These are phyloP conservation scores for Epizoanthus scotinus DNA, from an alignment of 92 coral and sea anemone genomes.

Conservation along the genomic window DNA sequence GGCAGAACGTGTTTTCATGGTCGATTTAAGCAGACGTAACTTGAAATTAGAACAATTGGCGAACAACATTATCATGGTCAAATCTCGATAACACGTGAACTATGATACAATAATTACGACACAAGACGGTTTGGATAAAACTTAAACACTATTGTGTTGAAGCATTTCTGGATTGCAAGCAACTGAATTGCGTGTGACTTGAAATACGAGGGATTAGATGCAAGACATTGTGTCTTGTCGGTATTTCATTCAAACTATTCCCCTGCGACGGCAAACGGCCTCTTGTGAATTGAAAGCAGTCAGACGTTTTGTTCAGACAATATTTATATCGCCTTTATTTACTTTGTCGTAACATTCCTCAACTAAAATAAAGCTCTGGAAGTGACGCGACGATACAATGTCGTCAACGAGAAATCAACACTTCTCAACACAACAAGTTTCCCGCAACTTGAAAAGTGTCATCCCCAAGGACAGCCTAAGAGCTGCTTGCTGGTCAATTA, in stretches of 20 bases:
- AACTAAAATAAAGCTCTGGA: conserved; percentile 17
- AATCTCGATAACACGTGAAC: not conserved
- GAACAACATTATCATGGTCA: not conserved
- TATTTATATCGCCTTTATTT: conserved; percentile 24
- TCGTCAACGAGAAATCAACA: not conserved
- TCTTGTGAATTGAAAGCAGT: conserved; percentile 42
- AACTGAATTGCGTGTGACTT: conserved; percentile 13
- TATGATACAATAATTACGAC: not conserved
- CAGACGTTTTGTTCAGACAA: conserved; percentile 47
- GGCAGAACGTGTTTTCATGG: not conserved
- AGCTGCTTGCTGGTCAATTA: not conserved
- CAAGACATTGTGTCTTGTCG: conserved; percentile 24
- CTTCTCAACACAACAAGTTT: not conserved
- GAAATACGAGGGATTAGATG: not conserved
- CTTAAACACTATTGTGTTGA: not conserved
- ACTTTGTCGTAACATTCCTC: conserved; percentile 4
- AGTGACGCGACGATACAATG: too few species aligned
- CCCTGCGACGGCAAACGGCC: conserved; percentile 15
- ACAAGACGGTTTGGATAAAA: not conserved
- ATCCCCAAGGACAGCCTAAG: not conserved
- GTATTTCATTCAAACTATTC: conserved; percentile 14
- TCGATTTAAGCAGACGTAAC: not conserved
- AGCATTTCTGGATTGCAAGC: not conserved
- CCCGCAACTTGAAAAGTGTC: not conserved
- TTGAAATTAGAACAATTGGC: not conserved